phyloP scores from a whole-genome alignment of 2,113 vertebrate species.

The Labeo rohita region DNA sequence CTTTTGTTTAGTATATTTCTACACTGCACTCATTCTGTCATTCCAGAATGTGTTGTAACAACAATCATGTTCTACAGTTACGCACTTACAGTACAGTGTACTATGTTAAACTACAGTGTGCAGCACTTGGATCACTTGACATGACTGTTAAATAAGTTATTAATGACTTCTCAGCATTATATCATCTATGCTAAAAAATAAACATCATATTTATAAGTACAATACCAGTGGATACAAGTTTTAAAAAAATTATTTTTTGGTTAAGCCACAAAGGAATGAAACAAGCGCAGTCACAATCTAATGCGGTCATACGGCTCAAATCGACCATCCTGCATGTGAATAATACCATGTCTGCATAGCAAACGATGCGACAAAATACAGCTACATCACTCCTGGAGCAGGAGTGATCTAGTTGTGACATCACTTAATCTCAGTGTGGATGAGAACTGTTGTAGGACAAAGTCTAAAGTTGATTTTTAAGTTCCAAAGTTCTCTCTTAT shows the following conservation, averaged over 20 bases:
- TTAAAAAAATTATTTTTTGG: not conserved
- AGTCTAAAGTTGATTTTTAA: not conserved
- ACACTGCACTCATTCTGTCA: not conserved
- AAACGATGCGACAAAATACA: not conserved
- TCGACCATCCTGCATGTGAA: not conserved
- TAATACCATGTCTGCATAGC: not conserved
- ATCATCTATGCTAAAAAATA: not conserved
- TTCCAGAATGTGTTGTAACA: not conserved
- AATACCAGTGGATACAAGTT: constrained; percentile 1
- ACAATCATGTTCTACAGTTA: not conserved
- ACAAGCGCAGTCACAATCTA: not conserved
- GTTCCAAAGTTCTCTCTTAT: not conserved
- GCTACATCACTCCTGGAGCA: not conserved
- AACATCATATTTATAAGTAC: not conserved
- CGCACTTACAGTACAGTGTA: not conserved
- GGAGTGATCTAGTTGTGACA: not conserved
- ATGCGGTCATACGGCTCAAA: constrained; percentile 6
- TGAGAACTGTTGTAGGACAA: not conserved
- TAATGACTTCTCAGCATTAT: not conserved
- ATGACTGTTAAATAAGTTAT: constrained; percentile 20
- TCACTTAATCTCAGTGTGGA: not conserved
- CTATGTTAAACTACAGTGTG: not conserved
- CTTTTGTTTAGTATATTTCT: not conserved
- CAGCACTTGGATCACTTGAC: not conserved
- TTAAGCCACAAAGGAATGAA: constrained; percentile 21